Conservation (phyloP, 2,888 invertebrate genomes). For the Pheosia tremula region DNA sequence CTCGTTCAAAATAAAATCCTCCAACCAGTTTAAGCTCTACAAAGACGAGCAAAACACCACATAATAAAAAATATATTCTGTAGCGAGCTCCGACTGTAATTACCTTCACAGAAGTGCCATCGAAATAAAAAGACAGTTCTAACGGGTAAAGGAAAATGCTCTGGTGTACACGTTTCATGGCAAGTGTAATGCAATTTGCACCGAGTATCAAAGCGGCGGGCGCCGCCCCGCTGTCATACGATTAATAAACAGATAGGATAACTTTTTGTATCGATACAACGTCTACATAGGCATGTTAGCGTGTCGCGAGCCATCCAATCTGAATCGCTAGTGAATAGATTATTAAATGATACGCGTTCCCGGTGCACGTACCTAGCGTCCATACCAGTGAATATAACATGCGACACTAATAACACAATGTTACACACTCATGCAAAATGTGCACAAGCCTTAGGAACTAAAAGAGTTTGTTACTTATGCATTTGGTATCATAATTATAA, state of each 20-base stretch:
- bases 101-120: slow-evolving; percentile 63
- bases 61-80: slow-evolving; percentile 25
- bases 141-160: slow-evolving; percentile 57
- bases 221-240: slow-evolving; percentile 9
- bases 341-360: too few species aligned
- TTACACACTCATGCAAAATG: too few species aligned
- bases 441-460: too few species aligned
- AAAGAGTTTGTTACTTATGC: too few species aligned
- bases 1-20: slow-evolving; percentile 3
- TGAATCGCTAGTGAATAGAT: too few species aligned
- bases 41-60: slow-evolving; percentile 28
- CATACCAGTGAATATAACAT: too few species aligned
- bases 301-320: too few species aligned
- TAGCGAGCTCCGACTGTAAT: slow-evolving; percentile 54
- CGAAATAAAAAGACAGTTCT: slow-evolving; percentile 62
- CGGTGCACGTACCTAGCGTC: too few species aligned
- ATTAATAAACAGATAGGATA: slow-evolving; percentile 1
- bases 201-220: slow-evolving; percentile 63
- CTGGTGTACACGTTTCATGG: slow-evolving; percentile 60
- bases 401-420: too few species aligned
- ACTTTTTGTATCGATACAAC: not conserved
- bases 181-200: slow-evolving; percentile 70
- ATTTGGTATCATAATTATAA: too few species aligned
- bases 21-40: slow-evolving; percentile 18
- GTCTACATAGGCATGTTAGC: too few species aligned